Percentiles rank a stretch among this genome's conserved stretches.
phyloP scores from a whole-genome alignment of 2,113 vertebrate genomes.

The Ovis aries region DNA sequence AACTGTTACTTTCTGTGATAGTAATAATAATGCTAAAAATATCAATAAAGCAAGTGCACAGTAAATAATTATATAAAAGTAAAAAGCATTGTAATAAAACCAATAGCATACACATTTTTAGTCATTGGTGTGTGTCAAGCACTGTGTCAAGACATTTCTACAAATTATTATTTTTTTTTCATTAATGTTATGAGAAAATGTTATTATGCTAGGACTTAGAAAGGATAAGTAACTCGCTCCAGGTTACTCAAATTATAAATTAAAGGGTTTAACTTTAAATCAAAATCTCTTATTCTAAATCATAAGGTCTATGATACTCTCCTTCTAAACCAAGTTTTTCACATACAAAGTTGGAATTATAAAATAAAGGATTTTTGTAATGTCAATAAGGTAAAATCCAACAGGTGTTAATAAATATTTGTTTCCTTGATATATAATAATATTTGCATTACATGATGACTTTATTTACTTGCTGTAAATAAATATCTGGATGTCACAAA shows the following conservation, averaged over 20 bases:
- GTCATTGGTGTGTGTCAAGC: background rate
- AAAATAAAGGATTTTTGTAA: background rate
- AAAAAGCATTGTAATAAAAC: background rate
- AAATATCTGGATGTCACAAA: background rate
- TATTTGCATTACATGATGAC: background rate
- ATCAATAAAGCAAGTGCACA: background rate
- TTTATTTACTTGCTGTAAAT: background rate
- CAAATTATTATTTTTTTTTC: background rate
- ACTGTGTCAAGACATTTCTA: background rate
- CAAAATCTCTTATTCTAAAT: background rate
- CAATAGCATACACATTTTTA: background rate
- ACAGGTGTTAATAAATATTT: background rate
- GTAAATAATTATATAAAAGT: background rate
- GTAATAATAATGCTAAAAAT: background rate
- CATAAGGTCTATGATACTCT: background rate
- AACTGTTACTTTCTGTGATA: background rate
- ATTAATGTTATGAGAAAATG: background rate
- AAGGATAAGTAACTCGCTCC: background rate
- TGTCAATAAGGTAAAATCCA: background rate
- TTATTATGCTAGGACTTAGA: background rate
- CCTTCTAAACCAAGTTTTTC: background rate
- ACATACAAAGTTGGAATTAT: background rate
- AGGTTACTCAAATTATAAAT: background rate
- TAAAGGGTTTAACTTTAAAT: background rate
- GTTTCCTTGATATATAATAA: background rate